Evolutionary conservation across 2,797 vertebrate genomes (phyloP).

Genomic region (Ctenopoma multispine): DNA sequence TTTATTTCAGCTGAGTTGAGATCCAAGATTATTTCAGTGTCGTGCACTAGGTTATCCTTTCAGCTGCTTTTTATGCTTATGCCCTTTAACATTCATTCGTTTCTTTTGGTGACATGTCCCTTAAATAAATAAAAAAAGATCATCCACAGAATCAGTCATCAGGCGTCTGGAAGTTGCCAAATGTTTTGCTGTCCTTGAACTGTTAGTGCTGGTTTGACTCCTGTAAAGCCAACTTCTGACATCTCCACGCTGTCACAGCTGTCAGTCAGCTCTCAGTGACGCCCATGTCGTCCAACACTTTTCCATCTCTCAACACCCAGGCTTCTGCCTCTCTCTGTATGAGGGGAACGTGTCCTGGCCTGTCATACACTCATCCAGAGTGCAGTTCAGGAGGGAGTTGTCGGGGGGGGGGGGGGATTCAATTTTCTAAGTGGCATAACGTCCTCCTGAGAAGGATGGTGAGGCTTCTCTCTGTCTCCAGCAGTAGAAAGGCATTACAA

Average conservation of each 20-base stretch:
- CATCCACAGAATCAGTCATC: not conserved
- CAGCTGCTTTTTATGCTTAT: slow-evolving; percentile 25
- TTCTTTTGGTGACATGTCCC: not conserved
- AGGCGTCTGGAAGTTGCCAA: slow-evolving; percentile 24
- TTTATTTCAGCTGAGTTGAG: slow-evolving; percentile 50
- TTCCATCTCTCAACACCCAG: slow-evolving; percentile 63
- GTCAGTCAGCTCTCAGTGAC: slow-evolving; percentile 72
- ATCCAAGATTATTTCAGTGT: slow-evolving; percentile 39
- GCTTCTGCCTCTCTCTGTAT: slow-evolving; percentile 59
- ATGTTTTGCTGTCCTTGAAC: slow-evolving; percentile 70
- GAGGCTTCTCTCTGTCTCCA: slow-evolving; percentile 64
- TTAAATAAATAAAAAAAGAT: not conserved
- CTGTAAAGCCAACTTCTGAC: slow-evolving; percentile 62
- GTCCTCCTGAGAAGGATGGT: slow-evolving; percentile 62
- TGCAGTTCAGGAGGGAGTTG: slow-evolving; percentile 51
- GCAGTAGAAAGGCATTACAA: slow-evolving; percentile 51
- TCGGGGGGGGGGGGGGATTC: slow-evolving; percentile 28
- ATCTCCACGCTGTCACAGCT: slow-evolving; percentile 70
- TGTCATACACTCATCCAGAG: slow-evolving; percentile 69
- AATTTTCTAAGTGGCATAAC: slow-evolving; percentile 71
- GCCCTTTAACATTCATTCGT: slow-evolving; percentile 10
- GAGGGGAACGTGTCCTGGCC: slow-evolving; percentile 67
- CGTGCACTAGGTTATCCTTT: slow-evolving; percentile 15
- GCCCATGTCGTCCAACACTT: slow-evolving; percentile 70
- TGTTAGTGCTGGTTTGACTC: slow-evolving; percentile 40